These are phyloP conservation scores for Endotricha flammealis DNA, from an alignment of 2,888 invertebrate genomes.

Conservation along the genomic window DNA sequence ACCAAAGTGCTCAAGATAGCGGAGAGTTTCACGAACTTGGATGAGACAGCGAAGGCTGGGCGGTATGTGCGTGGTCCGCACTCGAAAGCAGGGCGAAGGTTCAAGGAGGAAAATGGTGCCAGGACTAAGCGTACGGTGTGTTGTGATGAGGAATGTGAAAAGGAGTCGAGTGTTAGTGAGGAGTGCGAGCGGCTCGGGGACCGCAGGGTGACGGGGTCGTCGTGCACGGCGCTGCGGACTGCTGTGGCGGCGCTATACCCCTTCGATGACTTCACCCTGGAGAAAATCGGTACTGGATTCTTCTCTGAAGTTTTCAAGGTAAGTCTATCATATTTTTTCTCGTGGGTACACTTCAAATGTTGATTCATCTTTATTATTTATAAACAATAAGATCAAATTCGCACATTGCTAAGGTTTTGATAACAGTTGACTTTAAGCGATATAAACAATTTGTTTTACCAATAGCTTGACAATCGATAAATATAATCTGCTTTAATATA, in stretches of 20 bases:
- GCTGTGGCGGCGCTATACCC: conserved; percentile 95
- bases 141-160: conserved; percentile 71
- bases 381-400: no score
- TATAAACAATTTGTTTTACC: no score
- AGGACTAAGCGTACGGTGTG: conserved; percentile 61
- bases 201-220: conserved; percentile 73
- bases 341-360: background rate
- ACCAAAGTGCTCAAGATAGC: conserved; percentile 74
- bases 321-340: conserved; percentile 52
- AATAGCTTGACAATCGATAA: no score
- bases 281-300: conserved; percentile 96
- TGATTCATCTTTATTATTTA: no score
- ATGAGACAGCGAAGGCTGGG: conserved; percentile 67
- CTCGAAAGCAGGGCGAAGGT: conserved; percentile 57
- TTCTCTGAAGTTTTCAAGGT: conserved; percentile 99
- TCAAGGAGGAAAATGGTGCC: conserved; percentile 46
- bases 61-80: conserved; percentile 67
- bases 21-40: conserved; percentile 74
- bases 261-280: conserved; percentile 94
- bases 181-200: conserved; percentile 68
- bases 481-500: no score
- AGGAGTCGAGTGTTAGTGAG: conserved; percentile 73
- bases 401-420: background rate
- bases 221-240: conserved; percentile 93
- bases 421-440: no score